Evolutionary conservation across 2,888 invertebrate species (phyloP).

Genomic region (Drosophila sordidapex): DNA sequence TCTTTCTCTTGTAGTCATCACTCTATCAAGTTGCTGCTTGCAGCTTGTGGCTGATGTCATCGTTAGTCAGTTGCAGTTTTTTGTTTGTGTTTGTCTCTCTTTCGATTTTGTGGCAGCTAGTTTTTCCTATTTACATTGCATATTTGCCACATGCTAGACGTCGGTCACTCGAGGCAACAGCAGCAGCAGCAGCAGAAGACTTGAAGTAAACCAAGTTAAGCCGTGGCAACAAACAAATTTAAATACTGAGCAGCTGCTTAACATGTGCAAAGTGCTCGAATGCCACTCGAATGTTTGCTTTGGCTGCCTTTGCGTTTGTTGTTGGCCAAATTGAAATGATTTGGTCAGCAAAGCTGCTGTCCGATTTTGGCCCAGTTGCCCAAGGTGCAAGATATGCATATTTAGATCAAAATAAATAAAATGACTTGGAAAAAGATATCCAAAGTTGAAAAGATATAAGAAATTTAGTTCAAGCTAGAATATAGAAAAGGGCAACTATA

Average conservation of each 20-base stretch:
- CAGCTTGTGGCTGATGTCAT: conserved; percentile 52
- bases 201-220: conserved; percentile 26
- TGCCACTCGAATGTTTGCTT: conserved; percentile 57
- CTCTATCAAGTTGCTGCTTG: conserved; percentile 43
- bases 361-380: neutral
- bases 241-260: conserved; percentile 45
- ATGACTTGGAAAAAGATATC: neutral
- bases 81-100: conserved; percentile 20
- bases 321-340: conserved; percentile 31
- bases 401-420: neutral
- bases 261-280: conserved; percentile 44
- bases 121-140: conserved; percentile 63
- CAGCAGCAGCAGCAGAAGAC: conserved; percentile 14
- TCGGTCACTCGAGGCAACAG: conserved; percentile 29
- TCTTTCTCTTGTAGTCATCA: conserved; percentile 9
- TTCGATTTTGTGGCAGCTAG: conserved; percentile 49
- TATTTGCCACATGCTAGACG: conserved; percentile 35
- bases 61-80: conserved; percentile 48
- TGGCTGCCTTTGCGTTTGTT: conserved; percentile 38
- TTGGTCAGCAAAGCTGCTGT: conserved; percentile 18
- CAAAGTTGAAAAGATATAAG: neutral
- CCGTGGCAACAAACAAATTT: conserved; percentile 20
- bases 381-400: neutral
- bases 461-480: neutral
- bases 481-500: neutral